Evolutionary conservation across 2,888 invertebrate species (phyloP).

Genomic region (Caradrina kadenii): DNA sequence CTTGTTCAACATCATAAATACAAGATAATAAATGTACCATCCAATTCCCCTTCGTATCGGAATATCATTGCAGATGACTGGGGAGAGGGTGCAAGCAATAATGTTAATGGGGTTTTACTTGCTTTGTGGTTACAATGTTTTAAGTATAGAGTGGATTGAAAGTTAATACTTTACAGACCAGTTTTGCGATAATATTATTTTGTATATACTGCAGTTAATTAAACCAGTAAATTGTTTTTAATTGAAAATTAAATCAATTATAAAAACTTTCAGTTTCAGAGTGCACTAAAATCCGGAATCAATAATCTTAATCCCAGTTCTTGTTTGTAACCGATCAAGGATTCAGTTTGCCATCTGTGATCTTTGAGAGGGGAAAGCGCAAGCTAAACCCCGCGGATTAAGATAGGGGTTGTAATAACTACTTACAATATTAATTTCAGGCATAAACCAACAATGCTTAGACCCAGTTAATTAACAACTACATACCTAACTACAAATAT

Average conservation of each 20-base stretch:
- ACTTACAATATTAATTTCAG: too few species aligned
- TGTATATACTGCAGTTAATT: neutral
- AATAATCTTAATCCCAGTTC: neutral
- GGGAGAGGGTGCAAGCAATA: slow-evolving; percentile 61
- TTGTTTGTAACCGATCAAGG: neutral
- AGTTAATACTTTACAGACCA: neutral
- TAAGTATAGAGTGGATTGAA: slow-evolving; percentile 23
- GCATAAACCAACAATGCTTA: neutral
- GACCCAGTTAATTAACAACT: too few species aligned
- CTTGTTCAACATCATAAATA: slow-evolving; percentile 43
- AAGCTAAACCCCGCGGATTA: too few species aligned
- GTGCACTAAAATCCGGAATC: too few species aligned
- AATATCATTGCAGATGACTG: slow-evolving; percentile 25
- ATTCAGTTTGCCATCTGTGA: too few species aligned
- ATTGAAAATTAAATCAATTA: neutral
- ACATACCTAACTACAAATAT: neutral
- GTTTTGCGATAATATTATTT: neutral
- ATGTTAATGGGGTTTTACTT: slow-evolving; percentile 49
- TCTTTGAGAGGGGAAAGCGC: too few species aligned
- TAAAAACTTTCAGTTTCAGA: neutral
- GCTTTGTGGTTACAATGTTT: slow-evolving; percentile 30
- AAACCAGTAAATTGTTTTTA: neutral
- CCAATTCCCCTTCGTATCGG: slow-evolving; percentile 44
- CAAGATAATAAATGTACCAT: slow-evolving; percentile 33
- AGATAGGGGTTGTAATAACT: too few species aligned